These are phyloP conservation scores for Neolamprologus kungweensis DNA, from an alignment of 2,113 vertebrate genomes.

Conservation along the genomic window DNA sequence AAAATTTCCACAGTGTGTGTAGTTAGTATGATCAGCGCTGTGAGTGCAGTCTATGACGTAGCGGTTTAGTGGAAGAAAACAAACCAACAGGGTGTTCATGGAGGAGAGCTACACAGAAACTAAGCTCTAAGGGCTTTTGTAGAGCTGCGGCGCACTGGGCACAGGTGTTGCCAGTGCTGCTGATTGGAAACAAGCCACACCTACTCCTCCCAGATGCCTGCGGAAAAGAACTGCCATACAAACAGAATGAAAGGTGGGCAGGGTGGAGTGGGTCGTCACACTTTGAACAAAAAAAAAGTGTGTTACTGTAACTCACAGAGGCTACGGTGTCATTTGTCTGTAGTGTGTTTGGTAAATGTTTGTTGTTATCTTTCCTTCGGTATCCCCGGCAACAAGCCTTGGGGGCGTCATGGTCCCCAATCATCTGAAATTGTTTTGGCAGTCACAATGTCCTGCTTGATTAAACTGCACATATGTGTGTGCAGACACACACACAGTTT, in stretches of 20 bases:
- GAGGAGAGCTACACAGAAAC: not conserved
- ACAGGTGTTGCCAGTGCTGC: not conserved
- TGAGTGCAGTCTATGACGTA: not conserved
- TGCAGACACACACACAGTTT: not conserved
- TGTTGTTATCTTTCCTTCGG: conserved; percentile 20
- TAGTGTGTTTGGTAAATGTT: conserved; percentile 9
- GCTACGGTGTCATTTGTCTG: not conserved
- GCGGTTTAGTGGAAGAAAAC: fast-evolving
- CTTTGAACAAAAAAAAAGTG: not conserved
- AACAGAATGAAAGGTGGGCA: not conserved
- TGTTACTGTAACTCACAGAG: not conserved
- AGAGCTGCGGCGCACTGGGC: not conserved
- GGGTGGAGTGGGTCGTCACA: not conserved
- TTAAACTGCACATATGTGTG: not conserved
- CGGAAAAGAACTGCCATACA: not conserved
- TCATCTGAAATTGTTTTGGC: conserved; percentile 51
- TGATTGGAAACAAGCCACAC: not conserved
- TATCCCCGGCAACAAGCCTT: conserved; percentile 46
- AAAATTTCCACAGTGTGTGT: not conserved
- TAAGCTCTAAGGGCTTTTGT: not conserved
- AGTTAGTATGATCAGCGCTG: not conserved
- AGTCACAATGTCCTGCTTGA: conserved; percentile 15
- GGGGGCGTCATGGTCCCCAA: conserved; percentile 16
- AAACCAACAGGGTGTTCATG: not conserved
- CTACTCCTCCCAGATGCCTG: not conserved